Percentiles rank a stretch among this genome's conserved stretches.
Evolutionary conservation across 2,113 vertebrate genomes (phyloP).

Genomic region (Pseudopodoces humilis): DNA sequence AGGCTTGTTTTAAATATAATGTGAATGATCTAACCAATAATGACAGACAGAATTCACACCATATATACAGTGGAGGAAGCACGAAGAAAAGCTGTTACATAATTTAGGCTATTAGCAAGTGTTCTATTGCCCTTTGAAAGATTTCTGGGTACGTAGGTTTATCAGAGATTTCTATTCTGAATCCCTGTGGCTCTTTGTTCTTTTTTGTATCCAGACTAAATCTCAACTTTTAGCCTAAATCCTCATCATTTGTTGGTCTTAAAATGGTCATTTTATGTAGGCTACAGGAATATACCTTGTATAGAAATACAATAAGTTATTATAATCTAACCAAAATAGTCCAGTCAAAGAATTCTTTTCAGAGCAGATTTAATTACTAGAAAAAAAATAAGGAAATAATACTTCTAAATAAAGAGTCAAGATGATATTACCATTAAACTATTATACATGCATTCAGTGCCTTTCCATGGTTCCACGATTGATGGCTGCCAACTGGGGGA

Average conservation of each 20-base stretch:
- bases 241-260: background rate
- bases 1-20: background rate
- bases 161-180: background rate
- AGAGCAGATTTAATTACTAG: background rate
- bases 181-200: background rate
- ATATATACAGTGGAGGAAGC: background rate
- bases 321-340: background rate
- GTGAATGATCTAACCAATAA: background rate
- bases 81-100: background rate
- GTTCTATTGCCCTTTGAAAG: background rate
- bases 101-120: background rate
- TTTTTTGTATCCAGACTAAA: background rate
- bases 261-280: background rate
- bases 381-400: background rate
- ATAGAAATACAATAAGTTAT: background rate
- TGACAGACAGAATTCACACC: background rate
- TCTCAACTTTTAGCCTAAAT: background rate
- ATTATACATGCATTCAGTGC: background rate
- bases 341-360: background rate
- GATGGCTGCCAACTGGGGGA: fast-evolving
- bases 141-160: background rate
- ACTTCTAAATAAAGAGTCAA: background rate
- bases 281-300: background rate
- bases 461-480: background rate
- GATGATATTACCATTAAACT: background rate